Conservation (phyloP, 2,797 vertebrate species). For the Anguilla anguilla region DNA sequence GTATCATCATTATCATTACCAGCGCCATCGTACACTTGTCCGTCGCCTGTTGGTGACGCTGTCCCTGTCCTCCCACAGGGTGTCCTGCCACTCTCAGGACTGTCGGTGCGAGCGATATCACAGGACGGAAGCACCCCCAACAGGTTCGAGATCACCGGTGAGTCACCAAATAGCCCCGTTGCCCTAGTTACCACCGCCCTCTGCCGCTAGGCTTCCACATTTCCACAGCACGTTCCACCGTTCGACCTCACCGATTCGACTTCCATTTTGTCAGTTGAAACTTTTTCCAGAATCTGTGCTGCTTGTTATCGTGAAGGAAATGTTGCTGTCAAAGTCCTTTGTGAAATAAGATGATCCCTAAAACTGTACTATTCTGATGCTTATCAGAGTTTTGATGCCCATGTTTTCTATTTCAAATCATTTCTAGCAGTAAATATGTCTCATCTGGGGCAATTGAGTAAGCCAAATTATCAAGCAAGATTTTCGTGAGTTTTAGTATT, state of each 20-base stretch:
- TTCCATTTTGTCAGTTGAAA: no score
- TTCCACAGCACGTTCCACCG: neutral
- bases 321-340: neutral
- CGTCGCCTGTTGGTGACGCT: neutral
- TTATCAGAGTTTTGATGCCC: no score
- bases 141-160: slow-evolving; percentile 79
- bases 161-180: slow-evolving; percentile 42
- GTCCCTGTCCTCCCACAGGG: slow-evolving; percentile 63
- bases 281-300: neutral
- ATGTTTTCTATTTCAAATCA: no score
- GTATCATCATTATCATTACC: neutral
- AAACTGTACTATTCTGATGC: neutral
- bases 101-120: slow-evolving; percentile 59
- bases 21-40: neutral
- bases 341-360: neutral
- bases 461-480: no score
- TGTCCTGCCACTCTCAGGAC: slow-evolving; percentile 79
- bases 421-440: no score
- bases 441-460: no score
- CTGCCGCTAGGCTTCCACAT: neutral
- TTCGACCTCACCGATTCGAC: no score
- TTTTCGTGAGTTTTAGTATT: no score
- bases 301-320: neutral
- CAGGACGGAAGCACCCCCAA: slow-evolving; percentile 52
- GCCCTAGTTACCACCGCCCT: neutral